Base-by-base conservation (phyloP, 2,113 vertebrate genomes). In the Sigmodon hispidus region DNA sequence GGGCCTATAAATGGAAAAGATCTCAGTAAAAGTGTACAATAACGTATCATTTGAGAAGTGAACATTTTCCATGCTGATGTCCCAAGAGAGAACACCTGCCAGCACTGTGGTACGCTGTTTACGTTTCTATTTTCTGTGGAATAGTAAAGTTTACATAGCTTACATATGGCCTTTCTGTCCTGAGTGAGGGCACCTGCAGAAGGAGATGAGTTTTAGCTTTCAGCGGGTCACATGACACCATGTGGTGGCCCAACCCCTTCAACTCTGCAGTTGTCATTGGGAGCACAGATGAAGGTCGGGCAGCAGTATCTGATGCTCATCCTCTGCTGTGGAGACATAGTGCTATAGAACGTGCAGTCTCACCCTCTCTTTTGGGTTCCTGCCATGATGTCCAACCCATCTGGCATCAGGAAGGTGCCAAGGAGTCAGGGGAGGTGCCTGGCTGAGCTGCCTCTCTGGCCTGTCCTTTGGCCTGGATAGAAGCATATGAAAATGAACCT, bases 81-180 rank as follows among this genome's bases (percentile, higher is more conserved):
- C 94, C 96, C 70, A 77, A 90, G 91, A 94, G 90, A 94, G 70
- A 95, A 88, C 85, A 94, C 88, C 88, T 94, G 94, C 80, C 55
- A 69, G 75, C 36, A 70, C 69, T 70, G 79, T 65, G 65, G 65
- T 19, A 24, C 31, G 61, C 70, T 43, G 29, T 50, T 89, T 17
- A 63, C 55, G 3, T 86, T 76, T 87, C 70, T 75, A 59, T 90
- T 90, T 89, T 80, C 59, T 94, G 26, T 75, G 50, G 40, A 73
- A 90, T 21, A 80, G 9, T 34, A 63, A 73, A 43, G 43, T 93
- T 89, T 67, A 7, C 76, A 19, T 40, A 89, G 83, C 26, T 2
- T 84, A 29, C 48, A 73, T 3, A 0, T 45, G 45, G 57, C 57
- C n/a, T 80, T 80, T 87, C 79, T 45, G 7, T 89, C 63, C 93